Percentiles rank a stretch among this genome's conserved stretches.
Evolutionary conservation across 2,888 invertebrate genomes (phyloP).

Genomic region (Drosophila paucipuncta): DNA sequence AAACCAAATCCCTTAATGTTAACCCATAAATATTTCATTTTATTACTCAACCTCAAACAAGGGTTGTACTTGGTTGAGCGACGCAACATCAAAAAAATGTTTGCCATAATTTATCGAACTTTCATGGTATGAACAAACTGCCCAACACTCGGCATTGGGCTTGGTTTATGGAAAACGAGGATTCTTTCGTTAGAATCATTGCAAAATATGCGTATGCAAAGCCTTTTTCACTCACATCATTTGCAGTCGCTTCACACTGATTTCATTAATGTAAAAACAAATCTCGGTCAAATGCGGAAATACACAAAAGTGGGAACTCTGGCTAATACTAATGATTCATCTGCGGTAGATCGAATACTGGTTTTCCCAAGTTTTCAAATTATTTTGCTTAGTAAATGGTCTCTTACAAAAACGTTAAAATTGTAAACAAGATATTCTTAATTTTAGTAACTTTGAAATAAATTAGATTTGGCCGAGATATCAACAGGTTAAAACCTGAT

Average conservation of each 20-base stretch:
- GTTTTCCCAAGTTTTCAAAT: conserved; percentile 6
- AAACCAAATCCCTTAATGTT: conserved; percentile 78
- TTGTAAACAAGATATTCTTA: background rate
- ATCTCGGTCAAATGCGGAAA: conserved; percentile 21
- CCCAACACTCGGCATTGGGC: conserved; percentile 2
- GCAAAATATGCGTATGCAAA: conserved; percentile 15
- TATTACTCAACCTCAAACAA: conserved; percentile 77
- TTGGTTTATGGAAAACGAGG: conserved; percentile 1
- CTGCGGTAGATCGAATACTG: conserved; percentile 5
- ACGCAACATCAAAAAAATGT: conserved; percentile 56
- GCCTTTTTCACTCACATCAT: conserved; percentile 24
- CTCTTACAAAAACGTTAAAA: no score
- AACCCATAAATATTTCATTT: conserved; percentile 77
- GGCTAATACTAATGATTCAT: conserved; percentile 12
- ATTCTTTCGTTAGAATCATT: conserved; percentile 37
- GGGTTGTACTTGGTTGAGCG: conserved; percentile 52
- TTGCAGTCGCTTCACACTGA: conserved; percentile 26
- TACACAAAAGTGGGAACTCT: background rate
- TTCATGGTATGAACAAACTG: conserved; percentile 10
- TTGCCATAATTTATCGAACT: conserved; percentile 61
- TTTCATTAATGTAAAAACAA: conserved; percentile 41
- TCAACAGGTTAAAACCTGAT: background rate
- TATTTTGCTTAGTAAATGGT: background rate
- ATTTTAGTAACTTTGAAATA: background rate
- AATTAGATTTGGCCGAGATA: background rate